These are phyloP conservation scores for Embiotoca jacksoni DNA, from an alignment of 2,113 vertebrate species.

Conservation along the genomic window DNA sequence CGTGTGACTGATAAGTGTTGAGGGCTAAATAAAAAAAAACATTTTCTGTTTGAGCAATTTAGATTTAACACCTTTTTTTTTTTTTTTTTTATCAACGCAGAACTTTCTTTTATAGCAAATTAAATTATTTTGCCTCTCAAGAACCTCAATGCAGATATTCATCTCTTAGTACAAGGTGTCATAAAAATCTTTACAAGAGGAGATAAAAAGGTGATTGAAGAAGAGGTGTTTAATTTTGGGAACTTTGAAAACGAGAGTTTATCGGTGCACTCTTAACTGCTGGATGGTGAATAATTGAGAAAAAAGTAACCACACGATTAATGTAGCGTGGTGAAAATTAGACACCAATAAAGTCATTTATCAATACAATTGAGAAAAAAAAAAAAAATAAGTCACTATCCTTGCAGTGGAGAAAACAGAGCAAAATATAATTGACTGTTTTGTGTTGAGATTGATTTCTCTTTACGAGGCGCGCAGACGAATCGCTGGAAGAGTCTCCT, in stretches of 20 bases:
- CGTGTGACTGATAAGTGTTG: slow-evolving; percentile 6
- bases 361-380: slow-evolving; percentile 28
- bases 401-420: slow-evolving; percentile 30
- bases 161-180: no score
- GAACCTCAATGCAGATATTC: no score
- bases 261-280: no score
- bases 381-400: neutral
- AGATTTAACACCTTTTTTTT: no score
- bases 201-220: neutral
- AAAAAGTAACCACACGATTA: no score
- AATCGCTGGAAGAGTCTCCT: slow-evolving; percentile 27
- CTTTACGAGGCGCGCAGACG: slow-evolving; percentile 11
- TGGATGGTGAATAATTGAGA: no score
- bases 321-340: slow-evolving; percentile 11
- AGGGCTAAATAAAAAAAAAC: neutral
- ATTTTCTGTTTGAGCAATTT: neutral
- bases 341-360: slow-evolving; percentile 35
- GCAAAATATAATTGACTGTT: slow-evolving; percentile 36
- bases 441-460: slow-evolving; percentile 26
- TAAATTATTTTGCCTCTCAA: neutral
- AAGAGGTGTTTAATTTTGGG: neutral
- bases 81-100: neutral
- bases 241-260: no score
- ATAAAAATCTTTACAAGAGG: neutral
- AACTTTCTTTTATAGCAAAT: slow-evolving; percentile 1